Evolutionary conservation across 1,140 invertebrate species (phyloP).

Genomic region (Proales similis): DNA sequence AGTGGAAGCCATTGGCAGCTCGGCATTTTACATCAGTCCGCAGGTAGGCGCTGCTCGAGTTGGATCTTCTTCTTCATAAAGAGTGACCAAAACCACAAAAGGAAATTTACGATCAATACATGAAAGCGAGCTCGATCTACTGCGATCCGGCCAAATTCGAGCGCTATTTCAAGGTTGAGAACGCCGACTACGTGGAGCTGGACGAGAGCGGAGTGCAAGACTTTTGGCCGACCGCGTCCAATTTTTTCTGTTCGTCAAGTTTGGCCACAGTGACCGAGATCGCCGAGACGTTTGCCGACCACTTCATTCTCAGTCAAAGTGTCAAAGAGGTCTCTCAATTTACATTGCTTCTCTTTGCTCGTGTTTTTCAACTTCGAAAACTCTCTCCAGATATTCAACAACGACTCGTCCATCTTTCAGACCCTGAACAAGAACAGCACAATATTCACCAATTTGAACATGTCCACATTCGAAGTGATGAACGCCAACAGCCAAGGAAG

Average conservation of each 20-base stretch:
- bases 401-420: constrained; percentile 23
- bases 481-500: constrained; percentile 13
- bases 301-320: constrained; percentile 14
- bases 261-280: background rate
- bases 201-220: constrained; percentile 1
- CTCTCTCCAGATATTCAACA: constrained; percentile 5
- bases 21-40: constrained; percentile 16
- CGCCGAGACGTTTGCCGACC: constrained; percentile 8
- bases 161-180: constrained; percentile 11
- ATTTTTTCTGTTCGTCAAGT: constrained; percentile 27
- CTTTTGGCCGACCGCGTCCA: constrained; percentile 21
- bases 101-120: constrained; percentile 31
- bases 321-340: constrained; percentile 7
- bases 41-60: constrained; percentile 3
- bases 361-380: background rate
- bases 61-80: background rate
- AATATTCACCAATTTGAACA: constrained; percentile 21
- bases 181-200: constrained; percentile 11
- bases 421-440: constrained; percentile 36
- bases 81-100: background rate
- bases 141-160: constrained; percentile 11
- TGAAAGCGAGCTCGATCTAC: constrained; percentile 5
- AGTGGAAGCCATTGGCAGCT: constrained; percentile 10
- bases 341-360: background rate
- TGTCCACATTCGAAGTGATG: constrained; percentile 14